These are phyloP conservation scores for Microtus montanus DNA, from an alignment of 2,113 vertebrate genomes.

Conservation along the genomic window DNA sequence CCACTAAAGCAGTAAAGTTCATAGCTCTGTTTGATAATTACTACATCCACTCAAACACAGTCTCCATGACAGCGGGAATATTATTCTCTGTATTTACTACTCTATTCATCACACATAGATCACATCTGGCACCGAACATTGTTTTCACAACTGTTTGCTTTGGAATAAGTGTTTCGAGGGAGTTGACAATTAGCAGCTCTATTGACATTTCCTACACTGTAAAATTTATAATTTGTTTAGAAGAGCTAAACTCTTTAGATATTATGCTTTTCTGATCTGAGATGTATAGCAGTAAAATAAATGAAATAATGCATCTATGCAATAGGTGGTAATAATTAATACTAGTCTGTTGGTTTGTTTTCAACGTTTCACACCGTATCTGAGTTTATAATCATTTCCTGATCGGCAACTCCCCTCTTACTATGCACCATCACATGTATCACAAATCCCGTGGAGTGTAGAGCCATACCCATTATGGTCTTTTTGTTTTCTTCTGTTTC, in stretches of 20 bases:
- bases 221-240: conserved; percentile 19
- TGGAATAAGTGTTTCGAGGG: neutral
- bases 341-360: neutral
- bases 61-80: neutral
- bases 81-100: neutral
- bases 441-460: neutral
- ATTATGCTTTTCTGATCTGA: neutral
- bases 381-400: conserved; percentile 20
- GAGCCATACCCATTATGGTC: neutral
- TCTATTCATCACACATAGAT: neutral
- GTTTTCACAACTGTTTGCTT: neutral
- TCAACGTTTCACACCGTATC: neutral
- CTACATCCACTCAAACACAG: neutral
- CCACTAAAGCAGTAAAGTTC: neutral
- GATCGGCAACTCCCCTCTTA: neutral
- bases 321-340: neutral
- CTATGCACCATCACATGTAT: neutral
- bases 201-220: neutral
- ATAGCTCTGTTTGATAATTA: neutral
- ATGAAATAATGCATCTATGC: neutral
- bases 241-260: neutral
- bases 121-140: neutral
- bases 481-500: neutral
- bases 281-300: neutral
- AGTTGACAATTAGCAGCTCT: neutral